A percentile compares a stretch with the other conserved stretches of the same genome.
Conservation (phyloP, 2,888 invertebrate species). For the Mythimna pallens region DNA sequence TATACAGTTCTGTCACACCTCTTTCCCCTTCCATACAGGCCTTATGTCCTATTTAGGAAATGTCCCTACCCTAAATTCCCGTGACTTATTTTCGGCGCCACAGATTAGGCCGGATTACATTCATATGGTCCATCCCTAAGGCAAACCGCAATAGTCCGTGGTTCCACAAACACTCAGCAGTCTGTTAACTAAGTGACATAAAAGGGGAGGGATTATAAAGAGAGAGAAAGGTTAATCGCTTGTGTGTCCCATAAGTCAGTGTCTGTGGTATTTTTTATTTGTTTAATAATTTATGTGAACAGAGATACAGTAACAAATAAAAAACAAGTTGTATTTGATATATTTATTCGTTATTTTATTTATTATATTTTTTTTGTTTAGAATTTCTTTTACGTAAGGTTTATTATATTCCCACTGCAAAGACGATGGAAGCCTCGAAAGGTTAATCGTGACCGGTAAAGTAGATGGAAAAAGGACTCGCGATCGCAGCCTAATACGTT, state of each 20-base stretch:
- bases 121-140: neutral
- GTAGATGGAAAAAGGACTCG: too few species aligned
- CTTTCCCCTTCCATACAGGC: neutral
- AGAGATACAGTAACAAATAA: too few species aligned
- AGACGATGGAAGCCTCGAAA: too few species aligned
- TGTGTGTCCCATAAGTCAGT: neutral
- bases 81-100: neutral
- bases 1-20: neutral
- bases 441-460: too few species aligned
- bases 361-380: too few species aligned
- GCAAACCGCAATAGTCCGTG: constrained; percentile 2
- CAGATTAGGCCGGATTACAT: constrained; percentile 10
- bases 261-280: neutral
- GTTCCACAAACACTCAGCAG: neutral
- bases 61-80: neutral
- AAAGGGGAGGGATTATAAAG: constrained; percentile 3
- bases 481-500: too few species aligned
- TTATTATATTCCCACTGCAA: too few species aligned
- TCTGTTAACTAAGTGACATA: neutral
- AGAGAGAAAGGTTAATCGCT: neutral
- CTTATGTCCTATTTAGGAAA: neutral
- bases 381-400: too few species aligned
- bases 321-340: too few species aligned
- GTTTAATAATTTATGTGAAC: too few species aligned
- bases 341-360: too few species aligned